Evolutionary conservation across 2,888 invertebrate species (phyloP), one percentile per base, ranked within the genome.

Genomic region (Cheilosia vulpina): DNA sequence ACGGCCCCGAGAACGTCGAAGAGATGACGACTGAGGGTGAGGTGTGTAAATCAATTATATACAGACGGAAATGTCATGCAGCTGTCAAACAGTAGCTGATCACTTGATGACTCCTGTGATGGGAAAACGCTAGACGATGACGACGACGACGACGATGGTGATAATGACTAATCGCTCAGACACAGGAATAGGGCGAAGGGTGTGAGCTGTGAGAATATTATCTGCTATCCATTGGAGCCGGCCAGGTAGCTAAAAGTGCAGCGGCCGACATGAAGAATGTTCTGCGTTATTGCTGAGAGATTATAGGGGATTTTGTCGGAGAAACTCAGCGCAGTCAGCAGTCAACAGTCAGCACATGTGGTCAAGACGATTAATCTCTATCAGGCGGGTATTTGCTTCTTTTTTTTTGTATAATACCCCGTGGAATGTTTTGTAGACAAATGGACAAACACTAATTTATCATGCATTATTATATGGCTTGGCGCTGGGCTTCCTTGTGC

Each of bases 1-100:
- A 34, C 34, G 7, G 72, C 45, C 34, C 41, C 17, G 19, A 17
- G 52, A 58, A 52, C 2, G 6, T 19, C 45, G 2, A 2, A 47
- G 45, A 47, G 45, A 19, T 9, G 71, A 62, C 57, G 47, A 50
- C 71, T 52, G 21, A 24, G 15, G 47, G 53, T 71, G 84, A 85
- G 76, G 81, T 81, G 84, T 76, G 81, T 85, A 77, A 81, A 85
- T 85, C 85, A 72, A 85, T 81, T 85, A 85, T 81, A 72, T 77
- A 81, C 81, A 62, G 81, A 81, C 85, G 76, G 63, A 85, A 85
- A 81, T 71, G 81, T 81, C 80, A 81, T 72, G 72, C 81, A 80
- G 76, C 81, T 77, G 85, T 85, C 81, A 81, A 85, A 85, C 85
- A 77, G 85, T 81, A 85, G 85, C 85, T 72, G 81, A 76, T 85